These are phyloP conservation scores for Cactoblastis cactorum DNA, from an alignment of 2,888 invertebrate genomes.

Conservation along the genomic window DNA sequence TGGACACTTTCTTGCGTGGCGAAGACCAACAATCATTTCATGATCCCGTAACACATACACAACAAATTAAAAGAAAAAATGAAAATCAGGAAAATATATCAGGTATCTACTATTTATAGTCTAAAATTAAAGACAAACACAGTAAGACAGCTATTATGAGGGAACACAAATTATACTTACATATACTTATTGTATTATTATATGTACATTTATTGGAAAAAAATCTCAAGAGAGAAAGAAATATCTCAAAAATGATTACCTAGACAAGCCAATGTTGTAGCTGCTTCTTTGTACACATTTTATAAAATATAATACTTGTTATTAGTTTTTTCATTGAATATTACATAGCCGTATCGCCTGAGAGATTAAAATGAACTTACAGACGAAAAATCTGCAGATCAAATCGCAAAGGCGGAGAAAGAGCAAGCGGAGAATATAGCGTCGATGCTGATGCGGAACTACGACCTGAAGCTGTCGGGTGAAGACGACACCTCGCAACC, in stretches of 20 bases:
- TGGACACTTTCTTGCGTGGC: conserved; percentile 50
- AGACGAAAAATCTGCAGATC: conserved; percentile 50
- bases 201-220: too few relatives aligned
- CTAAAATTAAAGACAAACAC: too few relatives aligned
- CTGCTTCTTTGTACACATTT: too few relatives aligned
- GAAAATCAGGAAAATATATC: conserved; percentile 35
- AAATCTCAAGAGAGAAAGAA: too few relatives aligned
- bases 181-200: too few relatives aligned
- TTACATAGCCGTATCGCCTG: too few relatives aligned
- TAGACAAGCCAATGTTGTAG: too few relatives aligned
- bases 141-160: not conserved
- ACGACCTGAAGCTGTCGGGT: conserved; percentile 58
- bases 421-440: conserved; percentile 55
- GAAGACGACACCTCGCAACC: conserved; percentile 73
- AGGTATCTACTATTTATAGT: not conserved
- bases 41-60: conserved; percentile 39
- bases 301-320: not conserved
- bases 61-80: conserved; percentile 49
- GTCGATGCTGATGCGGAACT: conserved; percentile 54
- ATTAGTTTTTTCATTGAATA: too few relatives aligned
- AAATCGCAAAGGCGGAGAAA: conserved; percentile 54
- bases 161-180: not conserved
- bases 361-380: too few relatives aligned
- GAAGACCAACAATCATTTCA: conserved; percentile 48
- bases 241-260: too few relatives aligned